These are phyloP conservation scores for Psilanteris sp. DNA, from an alignment of 1,140 invertebrate genomes.

Conservation along the genomic window DNA sequence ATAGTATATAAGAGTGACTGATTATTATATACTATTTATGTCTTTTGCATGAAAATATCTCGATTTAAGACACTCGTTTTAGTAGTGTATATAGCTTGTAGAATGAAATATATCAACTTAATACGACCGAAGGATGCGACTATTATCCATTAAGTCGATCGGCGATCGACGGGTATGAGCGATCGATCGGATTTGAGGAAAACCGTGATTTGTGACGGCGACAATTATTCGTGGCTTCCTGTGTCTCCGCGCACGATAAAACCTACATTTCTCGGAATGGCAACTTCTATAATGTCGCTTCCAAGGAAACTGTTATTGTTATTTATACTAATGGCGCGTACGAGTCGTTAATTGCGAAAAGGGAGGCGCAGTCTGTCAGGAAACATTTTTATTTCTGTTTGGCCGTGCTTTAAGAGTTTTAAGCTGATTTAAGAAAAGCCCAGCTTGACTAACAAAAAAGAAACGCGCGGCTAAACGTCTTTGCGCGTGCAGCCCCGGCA, in stretches of 20 bases:
- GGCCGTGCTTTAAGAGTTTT: too few relatives aligned
- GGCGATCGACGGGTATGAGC: conserved; percentile 8
- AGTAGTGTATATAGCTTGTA: too few relatives aligned
- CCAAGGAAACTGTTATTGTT: conserved; percentile 64
- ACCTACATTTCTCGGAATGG: conserved; percentile 53
- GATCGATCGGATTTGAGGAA: conserved; percentile 24
- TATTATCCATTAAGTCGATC: too few relatives aligned
- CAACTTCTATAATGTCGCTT: conserved; percentile 47
- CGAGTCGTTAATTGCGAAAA: conserved; percentile 62
- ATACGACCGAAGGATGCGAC: too few relatives aligned
- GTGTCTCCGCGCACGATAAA: conserved; percentile 39
- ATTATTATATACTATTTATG: too few relatives aligned
- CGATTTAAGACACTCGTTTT: too few relatives aligned
- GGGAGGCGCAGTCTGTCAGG: conserved; percentile 49
- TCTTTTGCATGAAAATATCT: too few relatives aligned
- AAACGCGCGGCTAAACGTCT: too few relatives aligned
- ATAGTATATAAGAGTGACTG: too few relatives aligned
- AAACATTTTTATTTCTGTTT: conserved; percentile 44
- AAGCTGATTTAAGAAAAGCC: conserved; percentile 13
- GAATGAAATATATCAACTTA: too few relatives aligned
- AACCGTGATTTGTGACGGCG: conserved; percentile 32
- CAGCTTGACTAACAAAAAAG: too few relatives aligned
- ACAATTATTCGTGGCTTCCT: conserved; percentile 47
- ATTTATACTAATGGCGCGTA: conserved; percentile 64
- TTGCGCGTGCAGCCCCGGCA: too few relatives aligned